Evolutionary conservation across 2,797 vertebrate species (phyloP).

Genomic region (Sebastes nivosus): DNA sequence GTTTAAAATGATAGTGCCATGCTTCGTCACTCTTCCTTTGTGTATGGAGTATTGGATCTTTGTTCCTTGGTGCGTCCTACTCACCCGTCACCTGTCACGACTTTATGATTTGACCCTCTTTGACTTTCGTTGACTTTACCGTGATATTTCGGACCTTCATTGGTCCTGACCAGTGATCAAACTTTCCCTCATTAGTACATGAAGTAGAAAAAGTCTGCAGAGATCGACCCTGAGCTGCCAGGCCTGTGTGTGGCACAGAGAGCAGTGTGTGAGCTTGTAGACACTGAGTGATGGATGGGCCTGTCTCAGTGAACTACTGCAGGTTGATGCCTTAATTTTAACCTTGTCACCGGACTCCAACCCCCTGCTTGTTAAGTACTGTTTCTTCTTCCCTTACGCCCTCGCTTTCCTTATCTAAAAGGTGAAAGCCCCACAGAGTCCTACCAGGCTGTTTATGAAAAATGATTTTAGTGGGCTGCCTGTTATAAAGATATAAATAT

Average conservation of each 20-base stretch:
- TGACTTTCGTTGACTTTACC: not conserved
- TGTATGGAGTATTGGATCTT: not conserved
- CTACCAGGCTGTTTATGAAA: not conserved
- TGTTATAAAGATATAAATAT: not conserved
- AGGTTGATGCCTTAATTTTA: slow-evolving; percentile 16
- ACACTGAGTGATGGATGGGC: slow-evolving; percentile 38
- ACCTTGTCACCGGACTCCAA: not conserved
- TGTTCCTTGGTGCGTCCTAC: not conserved
- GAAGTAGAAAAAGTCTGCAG: not conserved
- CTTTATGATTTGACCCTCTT: not conserved
- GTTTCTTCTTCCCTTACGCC: not conserved
- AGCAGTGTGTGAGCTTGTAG: not conserved
- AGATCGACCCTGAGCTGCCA: not conserved
- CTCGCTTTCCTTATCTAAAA: not conserved
- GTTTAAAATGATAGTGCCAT: not conserved
- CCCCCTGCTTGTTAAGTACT: not conserved
- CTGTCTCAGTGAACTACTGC: slow-evolving; percentile 12
- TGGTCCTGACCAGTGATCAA: not conserved
- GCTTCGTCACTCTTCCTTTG: not conserved
- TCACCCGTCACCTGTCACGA: not conserved
- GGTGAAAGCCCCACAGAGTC: not conserved
- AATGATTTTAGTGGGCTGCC: not conserved
- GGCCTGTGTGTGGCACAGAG: not conserved
- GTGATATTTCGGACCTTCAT: not conserved
- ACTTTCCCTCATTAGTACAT: not conserved